Conservation (phyloP, 2,113 vertebrate species). For the Illadopsis cleaveri region DNA sequence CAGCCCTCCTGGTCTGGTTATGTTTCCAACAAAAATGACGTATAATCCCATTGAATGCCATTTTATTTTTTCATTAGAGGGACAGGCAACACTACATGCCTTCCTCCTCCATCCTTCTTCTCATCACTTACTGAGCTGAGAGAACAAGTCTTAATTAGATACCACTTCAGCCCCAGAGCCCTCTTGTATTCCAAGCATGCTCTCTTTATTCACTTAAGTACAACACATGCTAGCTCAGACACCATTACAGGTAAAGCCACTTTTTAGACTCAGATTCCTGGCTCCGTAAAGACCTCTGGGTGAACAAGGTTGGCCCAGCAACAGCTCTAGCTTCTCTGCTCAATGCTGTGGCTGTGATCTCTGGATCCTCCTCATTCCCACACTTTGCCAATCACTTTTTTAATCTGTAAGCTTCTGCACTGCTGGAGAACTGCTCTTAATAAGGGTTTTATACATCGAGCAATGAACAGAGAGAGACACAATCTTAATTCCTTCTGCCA, state of each 20-base stretch:
- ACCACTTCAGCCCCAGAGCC: not conserved
- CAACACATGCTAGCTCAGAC: not conserved
- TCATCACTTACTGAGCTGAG: not conserved
- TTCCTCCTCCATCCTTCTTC: not conserved
- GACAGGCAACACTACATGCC: not conserved
- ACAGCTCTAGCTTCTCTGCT: not conserved
- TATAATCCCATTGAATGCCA: not conserved
- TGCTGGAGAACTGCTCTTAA: not conserved
- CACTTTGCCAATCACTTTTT: not conserved
- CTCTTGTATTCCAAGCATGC: not conserved
- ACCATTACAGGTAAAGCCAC: not conserved
- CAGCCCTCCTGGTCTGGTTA: not conserved
- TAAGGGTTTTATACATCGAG: not conserved
- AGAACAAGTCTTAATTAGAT: not conserved
- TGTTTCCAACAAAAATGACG: not conserved
- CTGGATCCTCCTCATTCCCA: not conserved
- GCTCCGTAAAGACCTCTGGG: not conserved
- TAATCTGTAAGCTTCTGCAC: not conserved
- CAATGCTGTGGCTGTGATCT: not conserved
- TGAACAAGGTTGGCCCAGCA: not conserved
- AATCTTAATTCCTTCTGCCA: not conserved
- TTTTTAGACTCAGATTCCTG: not conserved
- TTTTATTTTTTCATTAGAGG: not conserved
- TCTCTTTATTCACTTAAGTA: not conserved
- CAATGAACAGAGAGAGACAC: not conserved